Evolutionary conservation across 2,113 vertebrate genomes (phyloP), one percentile per base, ranked within the genome.

Genomic region (Dolichallabes microphthalmus): DNA sequence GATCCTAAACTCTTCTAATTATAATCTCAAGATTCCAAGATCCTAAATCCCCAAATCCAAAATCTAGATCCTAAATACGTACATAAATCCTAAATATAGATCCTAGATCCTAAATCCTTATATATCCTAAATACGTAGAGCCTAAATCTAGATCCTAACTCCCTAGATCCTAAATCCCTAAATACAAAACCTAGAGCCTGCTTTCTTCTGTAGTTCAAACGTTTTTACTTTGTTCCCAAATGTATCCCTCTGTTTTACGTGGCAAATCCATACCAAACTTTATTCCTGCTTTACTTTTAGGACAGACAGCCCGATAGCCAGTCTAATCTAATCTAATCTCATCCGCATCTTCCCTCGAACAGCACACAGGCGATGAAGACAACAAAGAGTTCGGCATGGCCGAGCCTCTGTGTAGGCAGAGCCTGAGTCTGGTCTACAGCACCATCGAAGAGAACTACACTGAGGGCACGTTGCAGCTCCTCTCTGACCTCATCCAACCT

Each of bases 371-470:
- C 25, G 76, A 86, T 0, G 88, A 89, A 8, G 88, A 92, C 66
- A 88, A 89, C 8, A 86, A 90, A 52, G 83, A 60, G 4, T 85
- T 82, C 14, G 88, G 85, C 64, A 32, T 80, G 71, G 71, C 94
- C 11, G 91, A 94, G 82, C 92, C 94, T 73, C 93, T 98, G 22
- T 95, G 96, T 78, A 93, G 90, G 0, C 94, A 95, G 89, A 96
- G 94, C 91, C 92, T 98, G 88, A 94, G 94, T 30, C 92, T 97
- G 93, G 96, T 98, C 5, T 90, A 91, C 79, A 95, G 90, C 82
- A 98, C 97, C 14, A 97, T 97, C 0, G 96, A 98, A 57, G 98
- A 97, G 90, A 95, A 94, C 85, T 95, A 95, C 86, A 89, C 95
- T 13, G 94, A 96, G 86, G 96, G 95, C 35, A 98, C 97, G 9